phyloP scores from a whole-genome alignment of 2,797 vertebrate species.

The Oreochromis grahami region DNA sequence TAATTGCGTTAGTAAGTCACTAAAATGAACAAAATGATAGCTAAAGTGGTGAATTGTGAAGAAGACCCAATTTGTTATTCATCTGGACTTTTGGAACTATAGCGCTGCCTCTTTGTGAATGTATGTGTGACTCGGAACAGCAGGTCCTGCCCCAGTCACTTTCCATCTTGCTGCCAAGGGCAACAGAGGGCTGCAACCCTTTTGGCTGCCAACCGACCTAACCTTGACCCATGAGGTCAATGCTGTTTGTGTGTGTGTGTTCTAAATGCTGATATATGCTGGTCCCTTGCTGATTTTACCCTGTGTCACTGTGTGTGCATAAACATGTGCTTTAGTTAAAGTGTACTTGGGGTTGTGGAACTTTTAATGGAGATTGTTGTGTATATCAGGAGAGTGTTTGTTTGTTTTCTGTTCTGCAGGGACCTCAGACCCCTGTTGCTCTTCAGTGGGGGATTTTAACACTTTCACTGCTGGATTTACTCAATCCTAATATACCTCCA shows the following conservation, averaged over 20 bases:
- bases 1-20: neutral
- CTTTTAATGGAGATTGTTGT: neutral
- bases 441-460: slow-evolving; percentile 64
- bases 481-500: slow-evolving; percentile 64
- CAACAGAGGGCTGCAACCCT: slow-evolving; percentile 55
- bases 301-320: neutral
- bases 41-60: neutral
- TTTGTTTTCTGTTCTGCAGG: slow-evolving; percentile 41
- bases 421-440: slow-evolving; percentile 30
- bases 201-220: slow-evolving; percentile 59
- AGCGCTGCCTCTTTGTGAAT: neutral
- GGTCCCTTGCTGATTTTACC: slow-evolving; percentile 13
- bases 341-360: neutral
- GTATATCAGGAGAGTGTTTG: neutral
- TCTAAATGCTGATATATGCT: slow-evolving; percentile 62
- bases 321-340: neutral
- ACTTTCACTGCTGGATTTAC: slow-evolving; percentile 66
- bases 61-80: neutral
- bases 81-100: neutral
- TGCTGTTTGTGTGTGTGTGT: slow-evolving; percentile 7
- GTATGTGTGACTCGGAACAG: slow-evolving; percentile 8
- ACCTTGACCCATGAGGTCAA: slow-evolving; percentile 68
- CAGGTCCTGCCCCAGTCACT: slow-evolving; percentile 32
- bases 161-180: slow-evolving; percentile 58
- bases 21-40: neutral